Percentiles rank a stretch among this genome's conserved stretches.
phyloP scores from a whole-genome alignment of 92 coral and sea anemone genomes.

The Plumapathes pennacea region DNA sequence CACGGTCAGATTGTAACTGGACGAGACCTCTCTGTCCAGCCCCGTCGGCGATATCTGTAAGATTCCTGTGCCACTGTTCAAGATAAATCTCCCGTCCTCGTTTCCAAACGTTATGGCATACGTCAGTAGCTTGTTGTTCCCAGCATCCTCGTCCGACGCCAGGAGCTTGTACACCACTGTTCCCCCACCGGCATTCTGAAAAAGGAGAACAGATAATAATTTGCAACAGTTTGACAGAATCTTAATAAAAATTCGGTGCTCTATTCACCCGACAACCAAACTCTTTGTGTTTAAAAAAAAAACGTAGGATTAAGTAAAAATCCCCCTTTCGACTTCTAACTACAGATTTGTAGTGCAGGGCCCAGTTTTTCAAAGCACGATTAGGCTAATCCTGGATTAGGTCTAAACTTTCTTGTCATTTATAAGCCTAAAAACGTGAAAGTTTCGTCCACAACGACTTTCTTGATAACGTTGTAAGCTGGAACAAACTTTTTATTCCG shows the following conservation, averaged over 20 bases:
- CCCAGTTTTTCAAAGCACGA: too few species aligned
- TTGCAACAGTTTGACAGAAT: not conserved
- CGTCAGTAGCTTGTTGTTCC: constrained; percentile 60
- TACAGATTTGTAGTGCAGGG: too few species aligned
- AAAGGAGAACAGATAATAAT: not conserved
- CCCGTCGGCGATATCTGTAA: constrained; percentile 79
- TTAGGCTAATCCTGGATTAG: too few species aligned
- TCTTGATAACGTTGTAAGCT: too few species aligned
- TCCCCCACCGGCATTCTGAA: constrained; percentile 75
- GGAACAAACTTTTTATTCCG: too few species aligned
- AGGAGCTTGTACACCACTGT: constrained; percentile 43
- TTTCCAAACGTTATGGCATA: constrained; percentile 59
- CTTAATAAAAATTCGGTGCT: not conserved
- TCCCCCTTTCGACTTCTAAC: too few species aligned
- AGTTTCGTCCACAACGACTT: too few species aligned
- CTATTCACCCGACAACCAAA: too few species aligned
- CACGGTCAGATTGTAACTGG: constrained; percentile 61
- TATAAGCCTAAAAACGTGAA: too few species aligned
- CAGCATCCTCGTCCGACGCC: constrained; percentile 75
- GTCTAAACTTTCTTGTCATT: too few species aligned
- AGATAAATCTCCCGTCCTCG: constrained; percentile 63
- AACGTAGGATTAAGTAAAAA: too few species aligned
- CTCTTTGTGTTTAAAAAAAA: too few species aligned
- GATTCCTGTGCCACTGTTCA: constrained; percentile 73
- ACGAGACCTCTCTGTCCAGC: constrained; percentile 69